These are phyloP conservation scores for Lagothrix lagotricha DNA, from an alignment of 2,797 vertebrate genomes.

Conservation along the genomic window DNA sequence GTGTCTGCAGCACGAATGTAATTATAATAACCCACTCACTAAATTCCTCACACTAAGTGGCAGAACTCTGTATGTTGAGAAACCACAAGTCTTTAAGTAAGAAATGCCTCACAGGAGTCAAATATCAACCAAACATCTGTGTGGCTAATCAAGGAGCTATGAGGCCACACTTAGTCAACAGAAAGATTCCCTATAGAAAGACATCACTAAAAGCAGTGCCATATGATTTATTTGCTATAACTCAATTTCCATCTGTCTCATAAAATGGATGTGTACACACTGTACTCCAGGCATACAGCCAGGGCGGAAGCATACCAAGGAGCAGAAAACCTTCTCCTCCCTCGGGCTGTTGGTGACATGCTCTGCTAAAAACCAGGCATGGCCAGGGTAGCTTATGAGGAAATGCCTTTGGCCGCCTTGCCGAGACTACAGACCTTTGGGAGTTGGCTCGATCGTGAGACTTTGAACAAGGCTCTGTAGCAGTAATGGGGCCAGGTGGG, in stretches of 20 bases:
- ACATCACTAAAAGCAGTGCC: constrained; percentile 29
- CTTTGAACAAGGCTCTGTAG: not conserved
- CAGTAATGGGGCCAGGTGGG: not conserved
- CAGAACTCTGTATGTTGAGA: not conserved
- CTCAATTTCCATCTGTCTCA: constrained; percentile 72
- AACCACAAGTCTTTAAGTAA: constrained; percentile 52
- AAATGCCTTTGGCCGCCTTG: not conserved
- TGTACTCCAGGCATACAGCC: constrained; percentile 56
- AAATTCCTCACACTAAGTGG: not conserved
- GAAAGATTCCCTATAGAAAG: constrained; percentile 62
- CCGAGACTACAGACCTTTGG: not conserved
- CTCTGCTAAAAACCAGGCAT: not conserved
- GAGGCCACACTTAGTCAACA: constrained; percentile 64
- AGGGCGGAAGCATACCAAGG: constrained; percentile 8
- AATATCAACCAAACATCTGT: constrained; percentile 58
- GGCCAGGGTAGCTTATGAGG: not conserved
- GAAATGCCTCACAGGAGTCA: constrained; percentile 49
- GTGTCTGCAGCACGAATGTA: not conserved
- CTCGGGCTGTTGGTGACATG: not conserved
- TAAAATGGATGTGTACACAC: constrained; percentile 55
- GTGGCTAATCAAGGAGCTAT: constrained; percentile 53
- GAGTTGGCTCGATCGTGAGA: not conserved
- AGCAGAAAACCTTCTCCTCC: not conserved
- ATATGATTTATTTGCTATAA: constrained; percentile 69
- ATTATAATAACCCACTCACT: not conserved